Evolutionary conservation across 2,888 invertebrate species (phyloP).

Genomic region (Eilema griseolum): DNA sequence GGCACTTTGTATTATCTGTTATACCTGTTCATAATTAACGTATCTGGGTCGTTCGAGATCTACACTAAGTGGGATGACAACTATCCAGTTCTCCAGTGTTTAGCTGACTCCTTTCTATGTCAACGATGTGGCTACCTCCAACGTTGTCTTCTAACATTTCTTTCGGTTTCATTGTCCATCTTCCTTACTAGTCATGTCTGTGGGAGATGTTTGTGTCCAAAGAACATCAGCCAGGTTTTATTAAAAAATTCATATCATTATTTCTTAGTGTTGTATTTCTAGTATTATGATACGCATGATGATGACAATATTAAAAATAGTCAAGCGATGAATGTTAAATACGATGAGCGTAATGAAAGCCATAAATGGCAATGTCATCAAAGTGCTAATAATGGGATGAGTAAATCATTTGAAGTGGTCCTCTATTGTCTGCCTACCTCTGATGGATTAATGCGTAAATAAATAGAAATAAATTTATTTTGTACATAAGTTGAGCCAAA

Average conservation of each 20-base stretch:
- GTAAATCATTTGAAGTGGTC: background rate
- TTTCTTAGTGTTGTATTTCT: background rate
- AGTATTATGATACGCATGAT: too few species aligned
- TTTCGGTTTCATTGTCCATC: conserved; percentile 3
- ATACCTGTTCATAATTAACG: conserved; percentile 40
- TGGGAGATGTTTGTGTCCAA: conserved; percentile 22
- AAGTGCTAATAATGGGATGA: background rate
- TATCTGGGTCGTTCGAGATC: conserved; percentile 12
- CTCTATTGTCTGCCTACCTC: background rate
- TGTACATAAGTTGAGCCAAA: background rate
- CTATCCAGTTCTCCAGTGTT: conserved; percentile 6
- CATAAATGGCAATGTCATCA: background rate
- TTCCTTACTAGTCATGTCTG: conserved; percentile 15
- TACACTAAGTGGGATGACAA: background rate
- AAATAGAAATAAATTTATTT: background rate
- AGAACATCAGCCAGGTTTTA: background rate
- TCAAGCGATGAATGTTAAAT: background rate
- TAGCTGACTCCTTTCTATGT: background rate
- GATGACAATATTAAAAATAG: too few species aligned
- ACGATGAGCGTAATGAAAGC: background rate
- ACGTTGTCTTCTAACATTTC: conserved; percentile 7
- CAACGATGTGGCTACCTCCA: conserved; percentile 1
- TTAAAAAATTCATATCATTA: background rate
- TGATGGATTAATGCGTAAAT: background rate
- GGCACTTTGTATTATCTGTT: conserved; percentile 16